Percentiles rank a stretch among this genome's conserved stretches.
phyloP scores from a whole-genome alignment of 2,797 vertebrate genomes.

The Typhlichthys subterraneus region DNA sequence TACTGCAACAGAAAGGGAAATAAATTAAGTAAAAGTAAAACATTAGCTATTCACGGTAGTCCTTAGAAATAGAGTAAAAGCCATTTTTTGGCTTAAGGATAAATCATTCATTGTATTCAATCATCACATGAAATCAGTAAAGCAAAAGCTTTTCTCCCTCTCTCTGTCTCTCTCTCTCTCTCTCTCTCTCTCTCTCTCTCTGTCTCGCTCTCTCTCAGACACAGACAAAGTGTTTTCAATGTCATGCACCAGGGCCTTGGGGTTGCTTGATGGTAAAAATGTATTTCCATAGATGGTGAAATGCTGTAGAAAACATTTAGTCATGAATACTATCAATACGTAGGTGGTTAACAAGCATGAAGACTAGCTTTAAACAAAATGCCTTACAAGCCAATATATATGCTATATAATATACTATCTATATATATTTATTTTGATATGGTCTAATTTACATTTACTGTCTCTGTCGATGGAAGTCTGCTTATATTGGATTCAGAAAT shows the following conservation, averaged over 20 bases:
- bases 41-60: conserved; percentile 71
- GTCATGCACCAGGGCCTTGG: too few species aligned
- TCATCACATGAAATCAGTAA: conserved; percentile 71
- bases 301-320: too few species aligned
- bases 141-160: too few species aligned
- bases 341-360: too few species aligned
- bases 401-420: conserved; percentile 7
- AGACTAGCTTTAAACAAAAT: too few species aligned
- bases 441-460: neutral
- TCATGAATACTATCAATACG: too few species aligned
- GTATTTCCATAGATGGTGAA: too few species aligned
- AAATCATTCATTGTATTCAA: conserved; percentile 70
- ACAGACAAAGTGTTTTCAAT: neutral
- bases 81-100: conserved; percentile 57
- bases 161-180: too few species aligned
- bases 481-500: conserved; percentile 35
- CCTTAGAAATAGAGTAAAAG: conserved; percentile 60
- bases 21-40: conserved; percentile 51
- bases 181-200: too few species aligned
- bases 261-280: too few species aligned
- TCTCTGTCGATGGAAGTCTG: conserved; percentile 8
- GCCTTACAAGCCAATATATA: conserved; percentile 2
- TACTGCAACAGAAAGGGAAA: conserved; percentile 55
- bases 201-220: too few species aligned
- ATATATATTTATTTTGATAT: too few species aligned